Evolutionary conservation across 2,888 invertebrate genomes (phyloP), one percentile per base, ranked within the genome.

Genomic region (Drosophila vallismaia): DNA sequence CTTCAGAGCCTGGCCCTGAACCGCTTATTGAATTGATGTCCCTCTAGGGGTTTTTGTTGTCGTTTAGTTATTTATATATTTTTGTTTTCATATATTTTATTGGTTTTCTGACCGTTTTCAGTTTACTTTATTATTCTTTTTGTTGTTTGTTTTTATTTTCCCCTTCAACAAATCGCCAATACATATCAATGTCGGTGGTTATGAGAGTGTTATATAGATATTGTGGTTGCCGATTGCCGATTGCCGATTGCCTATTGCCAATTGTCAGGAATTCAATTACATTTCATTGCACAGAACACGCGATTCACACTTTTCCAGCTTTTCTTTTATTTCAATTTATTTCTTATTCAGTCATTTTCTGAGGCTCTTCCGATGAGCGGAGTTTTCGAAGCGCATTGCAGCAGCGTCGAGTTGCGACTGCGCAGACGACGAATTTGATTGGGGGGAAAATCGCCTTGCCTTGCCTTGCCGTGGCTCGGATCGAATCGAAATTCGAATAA

Each of bases 1-100:
- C 86, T 88, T 82, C 80, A 63, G 67, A 76, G 71, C 72, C 79
- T 76, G 83, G 84, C 88, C 82, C 84, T 82, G 82, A 82, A 77
- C 82, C 75, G 82, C 82, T 82, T 88, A 88, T 86, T 79, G 84
- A 88, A 77, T 82, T 36, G 9, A n/a, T n/a, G 36, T 71, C 57
- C 66, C 62, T 63, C 72, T 66, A 44, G 76, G 60, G 55, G 55
- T 54, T 51, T 28, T 5, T n/a, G n/a, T 54, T 7, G 10, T 38
- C 12, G 36, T 57, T 59, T n/a, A 36, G 36, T 50, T 71, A 46
- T 33, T 52, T 42, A 42, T 42, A 14, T 42, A 42, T 40, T 70
- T 71, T 50, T 71, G 45, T 46, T 59, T 42, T 36, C 33, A 48
- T 12, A 50, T 56, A 67, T 69, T 38, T 46, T 55, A 51, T 68